phyloP scores from a whole-genome alignment of 2,113 vertebrate genomes.

The Corythornis cristatus region DNA sequence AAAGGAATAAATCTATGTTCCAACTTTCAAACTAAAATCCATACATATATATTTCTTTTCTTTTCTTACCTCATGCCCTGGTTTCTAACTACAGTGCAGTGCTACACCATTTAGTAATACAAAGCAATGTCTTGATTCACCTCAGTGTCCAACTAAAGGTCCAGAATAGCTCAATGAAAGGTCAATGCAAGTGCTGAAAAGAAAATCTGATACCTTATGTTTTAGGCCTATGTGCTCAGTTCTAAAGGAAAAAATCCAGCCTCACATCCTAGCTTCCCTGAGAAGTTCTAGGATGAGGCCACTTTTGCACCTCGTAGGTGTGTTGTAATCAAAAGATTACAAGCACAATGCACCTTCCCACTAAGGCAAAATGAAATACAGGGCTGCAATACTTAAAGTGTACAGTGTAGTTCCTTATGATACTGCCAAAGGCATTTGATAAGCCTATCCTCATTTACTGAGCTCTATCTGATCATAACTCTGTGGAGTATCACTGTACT shows the following conservation, averaged over 20 bases:
- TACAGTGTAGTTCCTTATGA: background rate
- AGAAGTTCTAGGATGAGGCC: background rate
- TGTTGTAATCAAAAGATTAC: background rate
- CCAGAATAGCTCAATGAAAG: background rate
- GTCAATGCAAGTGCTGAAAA: background rate
- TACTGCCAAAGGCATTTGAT: slow-evolving; percentile 17
- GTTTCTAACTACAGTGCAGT: background rate
- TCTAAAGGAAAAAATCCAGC: background rate
- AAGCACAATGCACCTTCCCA: background rate
- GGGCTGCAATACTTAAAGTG: background rate
- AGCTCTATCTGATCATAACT: slow-evolving; percentile 24
- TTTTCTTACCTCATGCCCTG: background rate
- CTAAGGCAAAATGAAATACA: background rate
- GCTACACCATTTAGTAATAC: background rate
- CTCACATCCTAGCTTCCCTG: background rate
- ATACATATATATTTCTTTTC: background rate
- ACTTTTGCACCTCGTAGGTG: background rate
- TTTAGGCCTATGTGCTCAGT: background rate
- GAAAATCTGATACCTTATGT: background rate
- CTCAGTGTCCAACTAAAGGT: background rate
- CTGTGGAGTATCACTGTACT: background rate
- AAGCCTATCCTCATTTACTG: background rate
- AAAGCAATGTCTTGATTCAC: background rate
- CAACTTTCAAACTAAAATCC: background rate
- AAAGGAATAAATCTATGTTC: background rate